phyloP scores from a whole-genome alignment of 2,888 invertebrate species.

The Arge pagana region DNA sequence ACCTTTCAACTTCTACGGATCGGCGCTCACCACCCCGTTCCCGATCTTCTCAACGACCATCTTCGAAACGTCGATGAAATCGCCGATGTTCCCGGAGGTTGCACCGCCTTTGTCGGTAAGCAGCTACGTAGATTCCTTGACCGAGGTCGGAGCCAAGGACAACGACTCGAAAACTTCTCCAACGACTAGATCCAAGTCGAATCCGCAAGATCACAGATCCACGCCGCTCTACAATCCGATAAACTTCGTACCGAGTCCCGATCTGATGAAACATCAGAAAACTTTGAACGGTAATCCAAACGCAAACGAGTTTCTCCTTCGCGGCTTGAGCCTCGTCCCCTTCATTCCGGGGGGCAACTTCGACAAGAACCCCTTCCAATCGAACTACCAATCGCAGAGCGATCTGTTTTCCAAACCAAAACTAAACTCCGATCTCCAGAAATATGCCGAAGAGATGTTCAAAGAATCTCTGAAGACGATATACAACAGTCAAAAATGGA shows the following conservation, averaged over 20 bases:
- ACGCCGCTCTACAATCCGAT: constrained; percentile 50
- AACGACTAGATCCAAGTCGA: constrained; percentile 29
- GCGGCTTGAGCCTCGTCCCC: constrained; percentile 49
- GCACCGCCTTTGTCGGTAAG: constrained; percentile 36
- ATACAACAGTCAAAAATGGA: constrained; percentile 56
- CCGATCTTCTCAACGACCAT: constrained; percentile 47
- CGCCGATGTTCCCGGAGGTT: constrained; percentile 37
- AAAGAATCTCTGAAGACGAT: constrained; percentile 54
- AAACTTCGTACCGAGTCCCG: constrained; percentile 51
- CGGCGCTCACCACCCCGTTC: constrained; percentile 51
- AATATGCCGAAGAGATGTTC: constrained; percentile 55
- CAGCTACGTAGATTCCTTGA: constrained; percentile 43
- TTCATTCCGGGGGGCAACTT: constrained; percentile 51
- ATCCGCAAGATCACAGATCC: constrained; percentile 28
- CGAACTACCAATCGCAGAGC: constrained; percentile 34
- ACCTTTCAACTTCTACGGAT: constrained; percentile 41
- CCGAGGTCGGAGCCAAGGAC: constrained; percentile 42
- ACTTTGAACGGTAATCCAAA: constrained; percentile 44
- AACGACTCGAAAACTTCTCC: constrained; percentile 24
- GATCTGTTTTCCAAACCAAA: constrained; percentile 48
- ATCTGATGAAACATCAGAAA: constrained; percentile 48
- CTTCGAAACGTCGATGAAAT: constrained; percentile 38
- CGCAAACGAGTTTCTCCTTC: constrained; percentile 38
- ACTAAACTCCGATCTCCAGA: constrained; percentile 46
- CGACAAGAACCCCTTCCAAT: constrained; percentile 42